Percentiles rank a stretch among this genome's conserved stretches.
Conservation (phyloP, 2,888 invertebrate species). For the Andricus quercusramuli region DNA sequence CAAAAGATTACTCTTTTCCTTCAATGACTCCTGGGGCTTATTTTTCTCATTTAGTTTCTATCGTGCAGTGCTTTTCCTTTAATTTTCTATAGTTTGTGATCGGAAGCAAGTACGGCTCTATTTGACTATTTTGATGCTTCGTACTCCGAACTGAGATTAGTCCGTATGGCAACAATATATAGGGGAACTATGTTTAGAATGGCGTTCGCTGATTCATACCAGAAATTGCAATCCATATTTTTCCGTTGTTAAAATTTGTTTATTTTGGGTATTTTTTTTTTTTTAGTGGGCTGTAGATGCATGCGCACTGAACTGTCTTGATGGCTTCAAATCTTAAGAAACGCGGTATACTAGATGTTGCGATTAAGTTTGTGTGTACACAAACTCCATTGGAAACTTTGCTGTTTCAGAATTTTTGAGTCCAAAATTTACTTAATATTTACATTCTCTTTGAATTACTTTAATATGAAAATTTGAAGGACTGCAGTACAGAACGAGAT, state of each 20-base stretch:
- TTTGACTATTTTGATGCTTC: conserved; percentile 18
- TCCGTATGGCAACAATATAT: conserved; percentile 35
- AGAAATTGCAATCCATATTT: neutral
- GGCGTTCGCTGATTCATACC: neutral
- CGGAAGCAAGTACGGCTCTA: neutral
- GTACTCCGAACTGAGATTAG: neutral
- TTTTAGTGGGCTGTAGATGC: neutral
- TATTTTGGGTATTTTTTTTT: neutral
- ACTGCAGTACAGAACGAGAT: no score
- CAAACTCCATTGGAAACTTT: no score
- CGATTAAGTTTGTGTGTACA: no score
- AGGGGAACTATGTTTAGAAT: neutral
- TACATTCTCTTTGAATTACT: no score
- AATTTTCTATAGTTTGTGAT: neutral
- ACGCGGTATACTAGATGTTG: neutral
- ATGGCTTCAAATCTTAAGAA: neutral
- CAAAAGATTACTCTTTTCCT: conserved; percentile 48
- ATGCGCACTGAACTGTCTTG: neutral
- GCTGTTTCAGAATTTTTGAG: no score
- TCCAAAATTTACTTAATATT: no score
- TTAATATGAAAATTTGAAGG: no score
- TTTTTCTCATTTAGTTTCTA: conserved; percentile 41
- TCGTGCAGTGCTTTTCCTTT: conserved; percentile 13
- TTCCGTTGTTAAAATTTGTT: neutral
- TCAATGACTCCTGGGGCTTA: conserved; percentile 47